Evolutionary conservation across 2,113 vertebrate species (phyloP), one percentile per base, ranked within the genome.

Genomic region (Tichodroma muraria): DNA sequence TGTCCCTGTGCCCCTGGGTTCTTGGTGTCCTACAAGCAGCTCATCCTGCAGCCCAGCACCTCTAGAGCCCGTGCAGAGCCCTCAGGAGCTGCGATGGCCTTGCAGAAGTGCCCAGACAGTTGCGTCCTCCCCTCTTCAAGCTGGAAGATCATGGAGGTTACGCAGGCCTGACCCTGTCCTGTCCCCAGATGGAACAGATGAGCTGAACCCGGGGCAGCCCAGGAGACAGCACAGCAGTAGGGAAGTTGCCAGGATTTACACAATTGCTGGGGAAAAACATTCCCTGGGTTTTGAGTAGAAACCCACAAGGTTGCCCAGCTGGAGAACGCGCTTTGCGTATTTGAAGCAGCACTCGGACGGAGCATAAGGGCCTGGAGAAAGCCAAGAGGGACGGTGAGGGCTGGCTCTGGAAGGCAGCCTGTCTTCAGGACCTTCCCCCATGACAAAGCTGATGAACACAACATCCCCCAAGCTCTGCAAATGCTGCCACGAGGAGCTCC

Each of bases 301-400:
- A 2, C 0, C 2, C 64, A 30, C 6, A 60, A 96, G 84, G 11
- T 6, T 24, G 2, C 7, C 0, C 22, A 37, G 17, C 6, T n/a
- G 40, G 12, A 91, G 3, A 5, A 5, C 1, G 4, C 2, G 1
- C 15, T 25, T 56, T 0, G 2, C 0, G 4, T 49, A 61, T 1
- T 0, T 2, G 5, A 77, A 94, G 88, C 95, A 95, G 78, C 94
- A 94, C 70, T 95, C 80, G 0, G 3, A 1, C 0, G 42, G 90
- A 18, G 24, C 0, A 15, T 65, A 27, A 10, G 15, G 28, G 23
- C 4, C 95, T 95, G 78, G 19, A 64, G 33, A 10, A 72, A n/a
- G 45, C 18, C 56, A 2, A 66, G 65, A 68, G 30, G 70, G 22
- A 17, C 0, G 0, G 33, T 84, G 63, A 72, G 23, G 6, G 8